Evolutionary conservation across 2,888 invertebrate genomes (phyloP).

Genomic region (Ophion slaviceki): DNA sequence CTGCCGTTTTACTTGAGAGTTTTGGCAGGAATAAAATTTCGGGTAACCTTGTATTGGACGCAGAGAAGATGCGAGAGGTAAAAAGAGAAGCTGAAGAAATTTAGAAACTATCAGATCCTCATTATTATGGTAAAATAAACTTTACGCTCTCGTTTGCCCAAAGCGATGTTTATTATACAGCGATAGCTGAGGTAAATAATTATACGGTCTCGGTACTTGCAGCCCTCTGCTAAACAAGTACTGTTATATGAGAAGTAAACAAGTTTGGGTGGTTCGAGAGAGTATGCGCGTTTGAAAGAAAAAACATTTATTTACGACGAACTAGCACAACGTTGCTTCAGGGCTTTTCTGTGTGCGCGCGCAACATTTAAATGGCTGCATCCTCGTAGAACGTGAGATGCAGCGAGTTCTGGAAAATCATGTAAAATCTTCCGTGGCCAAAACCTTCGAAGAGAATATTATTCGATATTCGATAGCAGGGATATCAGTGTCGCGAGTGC

Average conservation of each 20-base stretch:
- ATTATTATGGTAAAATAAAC: slow-evolving; percentile 12
- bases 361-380: neutral
- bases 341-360: neutral
- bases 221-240: slow-evolving; percentile 15
- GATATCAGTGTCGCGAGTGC: too few relatives aligned
- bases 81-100: neutral
- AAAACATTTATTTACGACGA: neutral
- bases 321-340: neutral
- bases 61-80: neutral
- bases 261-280: slow-evolving; percentile 17
- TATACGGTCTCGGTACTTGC: slow-evolving; percentile 5
- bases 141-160: slow-evolving; percentile 36
- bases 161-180: slow-evolving; percentile 40
- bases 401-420: neutral
- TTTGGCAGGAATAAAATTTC: slow-evolving; percentile 37
- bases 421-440: neutral
- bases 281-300: slow-evolving; percentile 17
- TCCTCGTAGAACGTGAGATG: neutral
- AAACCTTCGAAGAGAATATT: too few relatives aligned
- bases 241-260: slow-evolving; percentile 33
- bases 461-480: too few relatives aligned
- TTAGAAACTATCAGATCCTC: slow-evolving; percentile 15
- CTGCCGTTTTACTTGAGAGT: slow-evolving; percentile 18
- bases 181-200: slow-evolving; percentile 42
- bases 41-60: slow-evolving; percentile 10